Base-by-base conservation (phyloP, 1,140 invertebrate genomes). In the Pseudomyrmex cubaensis region DNA sequence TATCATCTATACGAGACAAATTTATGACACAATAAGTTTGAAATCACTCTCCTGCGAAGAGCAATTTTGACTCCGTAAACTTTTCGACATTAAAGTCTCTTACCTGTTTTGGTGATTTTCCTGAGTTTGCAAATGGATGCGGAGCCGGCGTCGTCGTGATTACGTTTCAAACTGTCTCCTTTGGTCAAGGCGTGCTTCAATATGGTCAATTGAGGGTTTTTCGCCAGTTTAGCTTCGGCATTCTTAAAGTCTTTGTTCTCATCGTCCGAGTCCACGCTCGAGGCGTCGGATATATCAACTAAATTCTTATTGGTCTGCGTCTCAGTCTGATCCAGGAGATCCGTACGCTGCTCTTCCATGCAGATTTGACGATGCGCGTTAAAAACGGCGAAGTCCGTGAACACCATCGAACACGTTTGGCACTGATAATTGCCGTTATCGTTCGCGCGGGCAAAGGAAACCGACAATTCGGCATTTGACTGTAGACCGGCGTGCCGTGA, bases 141-240 rank as follows among this genome's bases (percentile, higher is more conserved):
- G 8, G 54, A 80, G n/a, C 80, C 87, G 75, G 85, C 91, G 20
- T 92, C 90, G 2, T 93, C 91, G 22, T 90, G 86, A 82, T 92
- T 92, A 25, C 92, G 90, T 70, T 93, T 94, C 0, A 93, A 85
- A 13, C 82, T 91, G 1, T 93, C 92, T 5, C 91, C 90, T 74
- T 94, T 93, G 1, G 92, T 94, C 17, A 94, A 84, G 1, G 94
- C 94, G 69, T 94, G 93, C 48, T 94, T 94, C 22, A 94, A 89
- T 57, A 94, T 94, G 5, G 94, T 94, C 10, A 94, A 86, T 22
- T 94, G 93, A 8, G 93, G 93, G 92, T 94, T 94, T 73, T 94
- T 94, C 0, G 93, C 93, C 48, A 94, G 83, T 85, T 94, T 94
- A 44, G 93, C 94, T 67, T 94, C 93, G 0, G 93, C 93, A 22